Evolutionary conservation across 1,140 invertebrate genomes (phyloP), one percentile per base, ranked within the genome.

Genomic region (Popillia japonica): DNA sequence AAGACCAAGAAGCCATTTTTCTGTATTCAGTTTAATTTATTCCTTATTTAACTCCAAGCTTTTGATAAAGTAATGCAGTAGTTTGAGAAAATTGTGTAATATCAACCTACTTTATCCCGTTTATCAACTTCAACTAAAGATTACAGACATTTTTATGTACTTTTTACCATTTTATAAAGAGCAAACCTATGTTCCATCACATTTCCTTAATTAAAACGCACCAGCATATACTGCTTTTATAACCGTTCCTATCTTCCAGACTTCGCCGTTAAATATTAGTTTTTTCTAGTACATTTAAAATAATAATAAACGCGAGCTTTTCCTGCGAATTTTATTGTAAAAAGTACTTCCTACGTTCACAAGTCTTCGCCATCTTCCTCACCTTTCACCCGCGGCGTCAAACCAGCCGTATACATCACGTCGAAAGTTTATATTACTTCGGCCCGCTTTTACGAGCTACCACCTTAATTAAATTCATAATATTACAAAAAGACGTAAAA

Each of bases 401-500:
- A 10, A 48, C 44, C 44, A 17, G 4, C 27, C 27, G 27, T 55
- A 55, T 68, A 68, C 22, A 68, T 34, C 61, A 22, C 61, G 61
- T 22, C 20, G 61, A 68, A 68, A 68, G 61, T 68, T 68, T 68
- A 68, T 68, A 68, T 68, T 68, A 68, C 61, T 34, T 34, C 61
- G 61, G 61, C 17, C 27, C 61, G 61, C 22, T 41, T 75, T 75
- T 75, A 75, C 73, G 73, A 75, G 73, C 40, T 22, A n/a, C 61
- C 42, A 80, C 55, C 78, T 77, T 80, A 80, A 80, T 80, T 79
- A 80, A 80, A 80, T 77, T 80, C 77, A 76, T 80, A 80, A 80
- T 80, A 77, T 79, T 80, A 75, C 75, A 77, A 74, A 55, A 77
- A 77, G 40, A 74, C 80, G 48, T 80, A 81, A 81, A 79, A 68